Evolutionary conservation across 2,888 invertebrate species (phyloP), one percentile per base, ranked within the genome.

Genomic region (Conops quadrifasciatus): DNA sequence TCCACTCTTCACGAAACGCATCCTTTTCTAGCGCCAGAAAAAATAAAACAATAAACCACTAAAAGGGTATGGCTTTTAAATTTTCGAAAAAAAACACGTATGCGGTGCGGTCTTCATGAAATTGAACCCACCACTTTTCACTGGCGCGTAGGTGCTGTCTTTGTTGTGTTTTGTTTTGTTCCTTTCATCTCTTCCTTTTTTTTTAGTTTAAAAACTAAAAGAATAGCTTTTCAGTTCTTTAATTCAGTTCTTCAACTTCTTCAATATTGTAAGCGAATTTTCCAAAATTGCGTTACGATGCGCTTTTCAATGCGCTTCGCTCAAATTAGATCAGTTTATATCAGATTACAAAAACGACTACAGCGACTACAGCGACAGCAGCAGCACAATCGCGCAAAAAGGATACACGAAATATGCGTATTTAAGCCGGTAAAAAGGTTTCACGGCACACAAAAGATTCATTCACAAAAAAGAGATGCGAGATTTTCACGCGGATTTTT

Each of bases 401-500:
- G 26, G 58, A 58, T 28, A 28, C 9, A 9, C n/a, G 53, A 21
- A 53, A 53, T 21, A 21, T 21, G 21, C 19, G 19, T 3, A 19
- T 53, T 2, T 11, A 53, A 19, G 16, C 4, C 19, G 4, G 5
- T 19, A 2, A 49, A 49, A 49, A 45, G n/a, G n/a, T 36, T 36
- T 4, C 36, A 9, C 36, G 36, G 36, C 36, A 36, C 36, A 36
- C 36, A 36, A 36, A 36, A 36, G 36, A 36, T 36, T 36, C 36
- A 36, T 36, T 36, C 36, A 36, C 36, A 36, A 36, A 9, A 36
- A 36, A 36, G 9, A 36, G 36, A 36, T 4, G 36, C 4, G 9
- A 36, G 53, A 66, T 66, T 66, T 66, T 66, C 53, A 53, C 66
- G 66, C 66, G 66, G 53, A 56, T 66, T 66, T 63, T 63, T 49